Evolutionary conservation across 2,113 vertebrate genomes (phyloP), one percentile per base, ranked within the genome.

Genomic region (Triplophysa tibetana): DNA sequence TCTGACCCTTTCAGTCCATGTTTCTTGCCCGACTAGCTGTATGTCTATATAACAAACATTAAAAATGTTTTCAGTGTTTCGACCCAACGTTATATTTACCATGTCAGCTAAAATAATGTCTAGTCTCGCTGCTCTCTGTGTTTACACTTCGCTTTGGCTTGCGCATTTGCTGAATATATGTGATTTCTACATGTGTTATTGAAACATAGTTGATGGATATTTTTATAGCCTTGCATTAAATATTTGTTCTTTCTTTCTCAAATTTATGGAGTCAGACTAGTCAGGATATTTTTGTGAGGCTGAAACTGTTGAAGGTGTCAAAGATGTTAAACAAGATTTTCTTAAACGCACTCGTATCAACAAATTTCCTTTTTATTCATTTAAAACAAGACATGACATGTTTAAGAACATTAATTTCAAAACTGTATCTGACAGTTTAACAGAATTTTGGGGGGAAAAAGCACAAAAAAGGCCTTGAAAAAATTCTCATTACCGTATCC

Each of bases 11-110:
- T 77, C 50, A 16, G 50, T 54, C 29, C 10, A 13, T 63, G 48
- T 70, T 33, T 83, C 60, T 65, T 73, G 16, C 67, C 16, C 75
- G 69, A 26, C 29, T 63, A 61, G 62, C 24, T 70, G 12, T 65
- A 50, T 70, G 21, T 77, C n/a, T 80, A 67, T 24, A 24, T 45
- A 69, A 33, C 21, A 74, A 61, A 61, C 52, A 61, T 67, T 58
- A 21, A 72, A 72, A 13, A 72, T 72, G 9, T 38, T 19, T 75
- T 19, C 54, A 43, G 2, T 82, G 65, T 73, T 62, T 68, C 41
- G 33, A 17, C 19, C 1, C 41, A 68, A 41, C 58, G 26, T 38
- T 54, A 19, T 41, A 63, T 79, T 79, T 70, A 62, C 67, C 45
- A 10, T 14, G 56, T 52, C n/a, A 19, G 77, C 54, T 67, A 61